A percentile compares a stretch with the other conserved stretches of the same genome.
Conservation (phyloP, 2,797 vertebrate genomes). For the Danio jaintianensis region DNA sequence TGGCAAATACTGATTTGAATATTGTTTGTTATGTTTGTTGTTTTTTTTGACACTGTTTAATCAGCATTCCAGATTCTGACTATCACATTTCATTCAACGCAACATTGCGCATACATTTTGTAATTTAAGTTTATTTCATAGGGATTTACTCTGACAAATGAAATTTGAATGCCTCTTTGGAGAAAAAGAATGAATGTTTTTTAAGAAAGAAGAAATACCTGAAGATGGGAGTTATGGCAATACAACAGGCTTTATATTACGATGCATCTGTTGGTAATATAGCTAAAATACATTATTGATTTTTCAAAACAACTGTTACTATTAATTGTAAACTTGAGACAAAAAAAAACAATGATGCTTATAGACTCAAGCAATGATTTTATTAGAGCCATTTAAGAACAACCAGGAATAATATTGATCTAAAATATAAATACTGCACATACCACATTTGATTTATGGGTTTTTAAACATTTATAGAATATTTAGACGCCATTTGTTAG, state of each 20-base stretch:
- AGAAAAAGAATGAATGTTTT: background rate
- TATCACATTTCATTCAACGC: background rate
- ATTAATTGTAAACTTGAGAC: background rate
- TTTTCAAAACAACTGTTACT: background rate
- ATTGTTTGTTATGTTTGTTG: background rate
- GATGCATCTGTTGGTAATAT: background rate
- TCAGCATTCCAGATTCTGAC: slow-evolving; percentile 8
- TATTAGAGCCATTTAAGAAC: background rate
- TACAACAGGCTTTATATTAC: background rate
- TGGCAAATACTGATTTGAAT: background rate
- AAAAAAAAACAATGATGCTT: background rate
- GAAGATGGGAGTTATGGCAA: background rate
- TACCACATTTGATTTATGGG: background rate
- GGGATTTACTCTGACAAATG: background rate
- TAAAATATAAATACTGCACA: background rate
- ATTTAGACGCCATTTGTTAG: too few relatives aligned
- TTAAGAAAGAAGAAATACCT: background rate
- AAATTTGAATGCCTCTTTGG: background rate
- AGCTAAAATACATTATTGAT: background rate
- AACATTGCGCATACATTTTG: background rate
- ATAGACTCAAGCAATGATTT: background rate
- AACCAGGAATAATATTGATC: background rate
- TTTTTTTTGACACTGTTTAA: slow-evolving; percentile 1
- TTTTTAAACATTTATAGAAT: background rate
- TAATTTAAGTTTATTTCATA: background rate